Percentiles rank a stretch among this genome's conserved stretches.
Conservation (phyloP, 1,140 invertebrate species). For the Hyphantria cunea region DNA sequence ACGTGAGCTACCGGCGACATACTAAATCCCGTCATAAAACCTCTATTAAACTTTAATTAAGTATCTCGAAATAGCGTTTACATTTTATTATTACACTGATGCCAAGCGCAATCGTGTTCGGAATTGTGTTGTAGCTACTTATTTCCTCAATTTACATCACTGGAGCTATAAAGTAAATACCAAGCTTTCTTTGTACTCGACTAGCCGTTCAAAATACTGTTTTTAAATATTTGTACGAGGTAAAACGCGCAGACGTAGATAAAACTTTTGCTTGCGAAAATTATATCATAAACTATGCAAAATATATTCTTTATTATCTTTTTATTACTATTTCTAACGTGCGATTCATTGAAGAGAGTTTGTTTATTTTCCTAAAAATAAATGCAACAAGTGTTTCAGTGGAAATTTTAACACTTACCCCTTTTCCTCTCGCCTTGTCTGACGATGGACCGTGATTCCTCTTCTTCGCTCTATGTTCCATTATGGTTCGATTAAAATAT, state of each 20-base stretch:
- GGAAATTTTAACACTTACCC: conserved; percentile 47
- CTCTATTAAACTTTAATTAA: conserved; percentile 16
- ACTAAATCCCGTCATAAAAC: background rate
- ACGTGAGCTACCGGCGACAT: background rate
- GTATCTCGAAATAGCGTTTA: conserved; percentile 17
- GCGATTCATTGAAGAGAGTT: background rate
- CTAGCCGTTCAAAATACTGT: background rate
- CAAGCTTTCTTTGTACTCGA: conserved; percentile 17
- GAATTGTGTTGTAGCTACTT: conserved; percentile 13
- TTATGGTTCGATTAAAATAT: conserved; percentile 21
- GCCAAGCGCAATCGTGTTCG: conserved; percentile 17
- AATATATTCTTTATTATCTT: too few relatives aligned
- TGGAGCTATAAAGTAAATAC: conserved; percentile 11
- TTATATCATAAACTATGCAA: background rate
- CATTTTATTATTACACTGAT: conserved; percentile 11
- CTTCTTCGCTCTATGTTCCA: conserved; percentile 33
- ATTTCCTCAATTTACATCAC: conserved; percentile 21
- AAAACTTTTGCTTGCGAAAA: background rate
- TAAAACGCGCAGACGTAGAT: background rate
- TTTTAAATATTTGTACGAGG: conserved; percentile 3
- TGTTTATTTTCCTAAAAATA: background rate
- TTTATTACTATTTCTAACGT: too few relatives aligned
- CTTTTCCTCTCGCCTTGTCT: conserved; percentile 61
- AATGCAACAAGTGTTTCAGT: background rate
- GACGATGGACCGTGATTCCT: conserved; percentile 47